phyloP scores from a whole-genome alignment of 2,888 invertebrate genomes.

The Apoderus coryli region DNA sequence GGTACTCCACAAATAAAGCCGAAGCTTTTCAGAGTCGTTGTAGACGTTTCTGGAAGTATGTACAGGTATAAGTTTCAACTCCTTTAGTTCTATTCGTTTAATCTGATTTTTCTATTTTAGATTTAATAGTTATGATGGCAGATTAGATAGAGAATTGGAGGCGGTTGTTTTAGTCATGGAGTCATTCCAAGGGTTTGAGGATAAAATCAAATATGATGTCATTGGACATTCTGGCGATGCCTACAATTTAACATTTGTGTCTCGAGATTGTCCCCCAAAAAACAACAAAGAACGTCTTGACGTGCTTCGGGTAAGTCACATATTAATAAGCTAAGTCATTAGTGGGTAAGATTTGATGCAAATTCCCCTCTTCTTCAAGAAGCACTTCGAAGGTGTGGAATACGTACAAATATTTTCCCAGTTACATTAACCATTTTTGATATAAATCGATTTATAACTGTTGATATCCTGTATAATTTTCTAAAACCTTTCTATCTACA shows the following conservation, averaged over 20 bases:
- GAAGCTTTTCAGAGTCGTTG: conserved; percentile 70
- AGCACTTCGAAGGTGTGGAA: too few relatives aligned
- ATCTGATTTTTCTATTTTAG: conserved; percentile 35
- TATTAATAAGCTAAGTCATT: too few relatives aligned
- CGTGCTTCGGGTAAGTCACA: conserved; percentile 49
- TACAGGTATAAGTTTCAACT: too few relatives aligned
- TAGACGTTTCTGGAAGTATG: conserved; percentile 96
- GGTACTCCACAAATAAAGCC: conserved; percentile 80
- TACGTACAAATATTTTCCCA: too few relatives aligned
- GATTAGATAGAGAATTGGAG: conserved; percentile 82
- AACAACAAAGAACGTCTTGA: conserved; percentile 81
- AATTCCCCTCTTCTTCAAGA: too few relatives aligned
- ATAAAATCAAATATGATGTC: conserved; percentile 84
- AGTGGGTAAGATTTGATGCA: too few relatives aligned
- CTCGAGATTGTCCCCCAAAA: conserved; percentile 56
- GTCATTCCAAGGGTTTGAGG: conserved; percentile 76
- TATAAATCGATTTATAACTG: too few relatives aligned
- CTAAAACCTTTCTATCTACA: too few relatives aligned
- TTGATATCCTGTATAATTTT: too few relatives aligned
- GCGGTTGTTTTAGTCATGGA: conserved; percentile 83
- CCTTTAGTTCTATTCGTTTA: too few relatives aligned
- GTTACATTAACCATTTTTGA: too few relatives aligned
- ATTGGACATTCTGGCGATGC: conserved; percentile 91
- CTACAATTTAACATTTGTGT: conserved; percentile 53
- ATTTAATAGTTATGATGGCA: conserved; percentile 90